Evolutionary conservation across 2,113 vertebrate species (phyloP), one percentile per base, ranked within the genome.

Genomic region (Sinocyclocheilus grahami): DNA sequence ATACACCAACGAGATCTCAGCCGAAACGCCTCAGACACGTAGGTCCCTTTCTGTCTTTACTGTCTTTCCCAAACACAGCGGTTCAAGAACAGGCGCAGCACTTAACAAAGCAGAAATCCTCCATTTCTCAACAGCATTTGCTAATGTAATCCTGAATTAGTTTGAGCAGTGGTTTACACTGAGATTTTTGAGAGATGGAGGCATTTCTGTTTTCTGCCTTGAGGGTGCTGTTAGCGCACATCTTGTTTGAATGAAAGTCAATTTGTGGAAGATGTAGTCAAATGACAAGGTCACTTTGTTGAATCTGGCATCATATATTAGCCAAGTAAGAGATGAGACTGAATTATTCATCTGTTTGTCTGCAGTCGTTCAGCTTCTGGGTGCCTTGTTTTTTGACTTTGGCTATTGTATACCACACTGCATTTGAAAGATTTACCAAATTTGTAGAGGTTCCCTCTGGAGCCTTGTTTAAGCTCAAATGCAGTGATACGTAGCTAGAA

Each of bases 11-110:
- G 97, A 98, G 94, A 98, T 99, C 90, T 97, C 97, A 60, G 97
- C 97, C 0, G 97, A 97, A 93, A 99, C 98, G 80, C 97, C 98
- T 92, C 98, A 99, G 95, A 99, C 98, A 97, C 99, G 98, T 99
- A 99, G 96, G 98, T 99, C 94, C 92, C 93, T 94, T 93, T 98
- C 96, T 93, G 94, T 94, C 91, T 86, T 30, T 76, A n/a, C 87
- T 78, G n/a, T 62, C 87, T 20, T 24, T 82, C 83, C 39, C 71
- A 14, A 22, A 72, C 20, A 9, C 18, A 22, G 14, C 18, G 4
- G 71, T 42, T 22, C 67, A 82, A 79, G 71, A 18, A 30, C 60
- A 51, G 60, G 39, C 18, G 2, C 69, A 84, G 16, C 12, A 33
- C 14, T 12, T 55, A 8, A 58, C 27, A 37, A 62, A 71, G 22